Evolutionary conservation across 2,888 invertebrate species (phyloP), one percentile per base, ranked within the genome.

Genomic region (Amphiduros pacificus): DNA sequence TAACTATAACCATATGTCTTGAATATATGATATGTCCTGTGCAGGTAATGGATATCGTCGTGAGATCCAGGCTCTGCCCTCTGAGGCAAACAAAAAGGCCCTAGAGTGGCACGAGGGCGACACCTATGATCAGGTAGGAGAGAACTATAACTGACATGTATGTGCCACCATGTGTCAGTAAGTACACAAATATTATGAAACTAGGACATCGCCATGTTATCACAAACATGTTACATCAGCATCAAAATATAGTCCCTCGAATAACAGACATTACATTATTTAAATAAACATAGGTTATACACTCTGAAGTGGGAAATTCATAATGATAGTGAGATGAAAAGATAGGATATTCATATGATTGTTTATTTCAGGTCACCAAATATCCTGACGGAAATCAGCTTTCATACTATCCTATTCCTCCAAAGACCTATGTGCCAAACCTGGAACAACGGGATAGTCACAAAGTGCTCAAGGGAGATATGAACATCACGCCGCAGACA

Each of bases 71-170:
- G 64, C 69, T 1, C 41, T 75, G n/a, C 75, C 77, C 1, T 66
- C 71, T 24, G 77, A 74, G 48, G 75, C 76, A 1, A 66, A 73
- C 61, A 79, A 74, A 64, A 58, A 64, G 36, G 70, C 72, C 0
- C 63, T 80, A 40, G 68, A 71, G 61, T 80, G 79, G 79, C 66
- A 64, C 5, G 77, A 75, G 17, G 77, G 77, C 40, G 56, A 72
- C 20, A 76, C 71, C 20, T 78, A 76, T 62, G 73, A 77, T 60
- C 80, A 80, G 72, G 78, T 77, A 55, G 48, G 36, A n/a, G n/a
- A n/a, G n/a, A n/a, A n/a, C n/a, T n/a, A n/a, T n/a, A n/a, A n/a
- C n/a, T n/a, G n/a, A n/a, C n/a, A n/a, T n/a, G n/a, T n/a, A n/a
- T n/a, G n/a, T n/a, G n/a, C n/a, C n/a, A n/a, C n/a, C n/a, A n/a